Conservation (phyloP, 2,888 invertebrate species). For the Allacma fusca region DNA sequence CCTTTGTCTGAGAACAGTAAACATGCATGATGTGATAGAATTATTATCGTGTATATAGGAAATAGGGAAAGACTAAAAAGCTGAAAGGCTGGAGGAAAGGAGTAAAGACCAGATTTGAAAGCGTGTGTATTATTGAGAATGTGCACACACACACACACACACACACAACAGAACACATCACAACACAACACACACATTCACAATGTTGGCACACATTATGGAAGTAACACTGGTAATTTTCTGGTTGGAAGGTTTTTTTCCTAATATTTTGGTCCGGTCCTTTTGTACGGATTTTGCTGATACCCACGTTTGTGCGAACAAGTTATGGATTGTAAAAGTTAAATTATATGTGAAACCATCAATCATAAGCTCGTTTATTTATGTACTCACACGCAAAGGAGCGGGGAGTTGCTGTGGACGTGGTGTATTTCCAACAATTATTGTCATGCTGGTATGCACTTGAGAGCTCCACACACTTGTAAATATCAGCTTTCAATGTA, state of each 20-base stretch:
- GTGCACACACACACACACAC: too few species aligned
- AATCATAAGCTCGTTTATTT: slow-evolving; percentile 41
- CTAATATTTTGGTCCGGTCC: neutral
- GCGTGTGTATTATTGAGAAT: neutral
- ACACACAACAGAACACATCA: too few species aligned
- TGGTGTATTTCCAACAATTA: neutral
- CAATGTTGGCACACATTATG: too few species aligned
- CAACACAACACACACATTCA: too few species aligned
- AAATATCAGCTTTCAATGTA: neutral
- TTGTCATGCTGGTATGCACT: neutral
- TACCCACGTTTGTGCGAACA: neutral
- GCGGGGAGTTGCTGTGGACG: neutral
- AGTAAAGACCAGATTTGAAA: slow-evolving; percentile 11
- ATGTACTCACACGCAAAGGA: slow-evolving; percentile 13
- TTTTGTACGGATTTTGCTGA: neutral
- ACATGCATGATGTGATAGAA: too few species aligned
- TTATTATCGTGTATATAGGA: too few species aligned
- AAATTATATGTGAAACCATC: slow-evolving; percentile 39
- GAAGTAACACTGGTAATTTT: slow-evolving; percentile 16
- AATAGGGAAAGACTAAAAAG: too few species aligned
- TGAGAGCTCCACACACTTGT: neutral
- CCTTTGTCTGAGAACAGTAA: too few species aligned
- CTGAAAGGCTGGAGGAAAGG: neutral
- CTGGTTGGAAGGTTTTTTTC: neutral
- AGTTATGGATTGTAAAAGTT: slow-evolving; percentile 18